Conservation (phyloP, 1,140 invertebrate species). For the Lamellibrachia luymesi region DNA sequence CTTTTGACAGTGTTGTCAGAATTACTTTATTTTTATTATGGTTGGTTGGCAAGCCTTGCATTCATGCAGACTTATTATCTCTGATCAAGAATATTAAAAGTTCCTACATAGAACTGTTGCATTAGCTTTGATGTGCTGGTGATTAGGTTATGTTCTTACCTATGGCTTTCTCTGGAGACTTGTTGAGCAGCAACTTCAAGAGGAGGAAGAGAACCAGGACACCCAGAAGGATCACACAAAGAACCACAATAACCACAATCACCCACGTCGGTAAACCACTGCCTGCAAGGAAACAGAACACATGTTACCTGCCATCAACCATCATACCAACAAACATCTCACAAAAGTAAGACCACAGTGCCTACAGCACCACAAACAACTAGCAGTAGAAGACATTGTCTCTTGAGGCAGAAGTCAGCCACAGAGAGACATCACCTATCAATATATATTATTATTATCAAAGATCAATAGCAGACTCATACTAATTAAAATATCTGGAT, state of each 20-base stretch:
- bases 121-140: not conserved
- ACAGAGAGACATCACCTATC: no score
- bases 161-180: not conserved
- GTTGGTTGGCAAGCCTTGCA: not conserved
- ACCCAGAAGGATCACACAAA: not conserved
- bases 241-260: not conserved
- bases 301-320: not conserved
- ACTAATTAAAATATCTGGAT: no score
- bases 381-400: no score
- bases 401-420: no score
- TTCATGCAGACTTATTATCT: not conserved
- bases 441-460: no score
- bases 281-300: not conserved
- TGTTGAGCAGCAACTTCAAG: not conserved
- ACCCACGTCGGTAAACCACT: not conserved
- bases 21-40: not conserved
- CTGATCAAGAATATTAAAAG: not conserved
- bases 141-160: not conserved
- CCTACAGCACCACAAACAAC: no score
- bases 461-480: no score
- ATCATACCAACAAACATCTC: not conserved
- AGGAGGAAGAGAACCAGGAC: not conserved
- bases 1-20: not conserved
- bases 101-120: not conserved
- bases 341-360: no score